These are phyloP conservation scores for Peromyscus eremicus DNA, from an alignment of 2,797 vertebrate genomes.

Conservation along the genomic window DNA sequence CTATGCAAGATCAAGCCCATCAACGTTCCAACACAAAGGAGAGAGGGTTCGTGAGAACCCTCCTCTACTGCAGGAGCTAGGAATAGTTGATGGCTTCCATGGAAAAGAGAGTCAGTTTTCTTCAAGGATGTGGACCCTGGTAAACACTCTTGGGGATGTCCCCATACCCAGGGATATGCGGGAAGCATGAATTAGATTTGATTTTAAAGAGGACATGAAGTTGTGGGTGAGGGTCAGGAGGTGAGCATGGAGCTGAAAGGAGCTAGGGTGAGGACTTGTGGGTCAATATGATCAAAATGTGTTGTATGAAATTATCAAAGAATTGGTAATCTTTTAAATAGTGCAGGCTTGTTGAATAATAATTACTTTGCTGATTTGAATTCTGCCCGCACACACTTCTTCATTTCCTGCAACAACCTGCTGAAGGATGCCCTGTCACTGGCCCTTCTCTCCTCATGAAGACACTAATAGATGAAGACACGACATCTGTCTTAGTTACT, in stretches of 20 bases:
- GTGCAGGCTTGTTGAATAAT: background rate
- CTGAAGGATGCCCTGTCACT: accelerated
- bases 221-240: background rate
- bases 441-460: background rate
- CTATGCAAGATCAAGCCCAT: background rate
- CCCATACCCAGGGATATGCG: background rate
- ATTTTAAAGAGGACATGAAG: background rate
- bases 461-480: background rate
- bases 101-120: background rate
- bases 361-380: background rate
- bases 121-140: background rate
- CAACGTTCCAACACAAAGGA: background rate
- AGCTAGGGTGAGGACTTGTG: background rate
- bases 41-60: background rate
- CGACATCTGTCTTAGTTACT: background rate
- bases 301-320: background rate
- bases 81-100: too few species aligned
- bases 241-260: too few species aligned
- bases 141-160: background rate
- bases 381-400: accelerated
- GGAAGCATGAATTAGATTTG: too few species aligned
- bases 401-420: background rate
- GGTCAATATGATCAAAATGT: background rate
- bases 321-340: background rate
- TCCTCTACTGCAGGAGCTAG: background rate